phyloP scores from a whole-genome alignment of 2,113 vertebrate species.

The Dermatemys mawii region DNA sequence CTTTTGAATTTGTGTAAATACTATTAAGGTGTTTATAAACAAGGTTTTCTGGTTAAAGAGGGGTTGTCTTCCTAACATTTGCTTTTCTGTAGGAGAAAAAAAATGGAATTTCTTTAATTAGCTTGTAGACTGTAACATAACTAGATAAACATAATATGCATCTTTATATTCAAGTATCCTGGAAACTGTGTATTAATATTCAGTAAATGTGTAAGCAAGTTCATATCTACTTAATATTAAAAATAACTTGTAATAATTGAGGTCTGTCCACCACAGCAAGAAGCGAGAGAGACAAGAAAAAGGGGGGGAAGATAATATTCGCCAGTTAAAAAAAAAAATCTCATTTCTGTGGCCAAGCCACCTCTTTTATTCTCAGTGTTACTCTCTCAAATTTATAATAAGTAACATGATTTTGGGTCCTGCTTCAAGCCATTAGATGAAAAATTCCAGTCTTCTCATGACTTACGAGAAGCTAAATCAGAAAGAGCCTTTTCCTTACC shows the following conservation, averaged over 20 bases:
- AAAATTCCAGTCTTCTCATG: no score
- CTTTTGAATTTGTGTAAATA: no score
- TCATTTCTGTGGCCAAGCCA: no score
- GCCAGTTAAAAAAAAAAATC: background rate
- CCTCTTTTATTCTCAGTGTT: background rate
- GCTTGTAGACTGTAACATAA: background rate
- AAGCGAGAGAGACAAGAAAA: background rate
- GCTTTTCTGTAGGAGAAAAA: no score
- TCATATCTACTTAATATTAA: background rate
- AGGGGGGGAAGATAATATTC: background rate
- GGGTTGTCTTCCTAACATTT: no score
- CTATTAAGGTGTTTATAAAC: no score
- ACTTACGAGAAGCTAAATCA: background rate
- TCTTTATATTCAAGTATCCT: no score
- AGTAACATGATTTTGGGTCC: background rate
- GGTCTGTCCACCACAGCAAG: background rate
- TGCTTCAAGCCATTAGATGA: accelerated
- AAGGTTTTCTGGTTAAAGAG: no score
- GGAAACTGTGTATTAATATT: background rate
- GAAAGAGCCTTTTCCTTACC: no score
- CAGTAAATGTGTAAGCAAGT: background rate
- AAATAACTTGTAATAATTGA: background rate
- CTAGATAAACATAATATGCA: background rate
- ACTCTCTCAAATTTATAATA: background rate
- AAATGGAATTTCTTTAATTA: no score